These are phyloP conservation scores for Drosophila auraria DNA, from an alignment of 1,140 invertebrate species.

Conservation along the genomic window DNA sequence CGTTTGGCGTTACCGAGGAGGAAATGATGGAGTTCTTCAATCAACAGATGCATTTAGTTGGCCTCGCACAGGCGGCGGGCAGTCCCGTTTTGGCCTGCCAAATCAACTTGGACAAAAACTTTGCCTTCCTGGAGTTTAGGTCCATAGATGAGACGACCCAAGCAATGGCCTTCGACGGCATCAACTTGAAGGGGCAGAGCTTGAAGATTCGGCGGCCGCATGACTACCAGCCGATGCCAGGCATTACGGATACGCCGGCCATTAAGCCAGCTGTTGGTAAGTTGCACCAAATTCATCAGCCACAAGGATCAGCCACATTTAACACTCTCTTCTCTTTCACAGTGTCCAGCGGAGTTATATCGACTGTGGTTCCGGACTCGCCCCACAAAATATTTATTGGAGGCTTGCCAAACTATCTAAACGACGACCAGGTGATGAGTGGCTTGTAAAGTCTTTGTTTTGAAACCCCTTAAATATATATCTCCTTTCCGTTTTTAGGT, in stretches of 20 bases:
- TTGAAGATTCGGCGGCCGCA: conserved; percentile 99
- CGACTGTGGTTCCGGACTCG: conserved; percentile 97
- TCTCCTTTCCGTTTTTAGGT: conserved; percentile 88
- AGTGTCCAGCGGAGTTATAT: conserved; percentile 90
- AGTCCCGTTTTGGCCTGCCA: conserved; percentile 99
- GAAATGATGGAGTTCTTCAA: conserved; percentile 99
- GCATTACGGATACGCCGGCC: conserved; percentile 95
- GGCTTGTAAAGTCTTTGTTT: no score
- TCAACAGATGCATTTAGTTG: conserved; percentile 99
- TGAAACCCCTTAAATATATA: neutral
- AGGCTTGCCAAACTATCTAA: conserved; percentile 99
- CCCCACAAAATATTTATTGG: conserved; percentile 99
- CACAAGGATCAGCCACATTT: neutral
- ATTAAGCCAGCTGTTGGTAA: conserved; percentile 93
- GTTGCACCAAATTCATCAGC: conserved; percentile 36
- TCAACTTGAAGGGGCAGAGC: conserved; percentile 99
- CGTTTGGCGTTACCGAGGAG: conserved; percentile 99
- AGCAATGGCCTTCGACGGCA: conserved; percentile 99
- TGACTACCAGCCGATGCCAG: conserved; percentile 99
- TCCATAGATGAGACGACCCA: conserved; percentile 99
- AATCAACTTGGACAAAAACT: conserved; percentile 99
- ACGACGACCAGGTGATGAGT: conserved; percentile 96
- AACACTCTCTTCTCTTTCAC: neutral
- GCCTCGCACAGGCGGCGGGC: conserved; percentile 98
- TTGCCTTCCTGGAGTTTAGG: conserved; percentile 98